These are phyloP conservation scores for Terrapene triunguis DNA, from an alignment of 2,113 vertebrate genomes.

Conservation along the genomic window DNA sequence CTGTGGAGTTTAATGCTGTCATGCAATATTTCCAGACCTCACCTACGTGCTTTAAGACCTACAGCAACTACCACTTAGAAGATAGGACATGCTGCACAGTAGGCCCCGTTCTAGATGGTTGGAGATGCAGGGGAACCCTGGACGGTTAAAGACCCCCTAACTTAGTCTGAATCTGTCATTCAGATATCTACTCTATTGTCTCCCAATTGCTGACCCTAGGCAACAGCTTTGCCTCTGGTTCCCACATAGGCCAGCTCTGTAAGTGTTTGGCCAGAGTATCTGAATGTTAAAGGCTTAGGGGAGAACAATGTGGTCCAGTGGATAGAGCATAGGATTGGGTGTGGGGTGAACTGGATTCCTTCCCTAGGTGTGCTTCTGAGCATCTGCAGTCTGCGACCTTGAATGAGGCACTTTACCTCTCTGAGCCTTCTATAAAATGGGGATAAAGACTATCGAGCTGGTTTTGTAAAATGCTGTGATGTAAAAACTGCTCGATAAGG, in stretches of 20 bases:
- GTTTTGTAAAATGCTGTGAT: not conserved
- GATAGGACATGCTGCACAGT: not conserved
- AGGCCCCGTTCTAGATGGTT: not conserved
- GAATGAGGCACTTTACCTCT: not conserved
- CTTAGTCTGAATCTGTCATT: not conserved
- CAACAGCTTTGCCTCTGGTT: not conserved
- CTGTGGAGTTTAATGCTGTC: not conserved
- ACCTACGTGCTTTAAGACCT: not conserved
- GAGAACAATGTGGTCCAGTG: not conserved
- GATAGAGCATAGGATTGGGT: not conserved
- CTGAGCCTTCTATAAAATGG: too few species aligned
- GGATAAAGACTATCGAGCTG: not conserved
- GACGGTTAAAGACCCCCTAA: not conserved
- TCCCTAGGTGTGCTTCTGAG: too few species aligned
- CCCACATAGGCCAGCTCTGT: not conserved
- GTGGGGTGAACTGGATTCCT: not conserved
- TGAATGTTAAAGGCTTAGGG: not conserved
- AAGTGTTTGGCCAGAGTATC: not conserved
- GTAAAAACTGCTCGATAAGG: not conserved
- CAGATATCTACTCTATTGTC: not conserved
- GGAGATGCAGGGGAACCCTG: not conserved
- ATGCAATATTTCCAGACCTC: accelerated
- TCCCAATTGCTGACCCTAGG: slow-evolving; percentile 4
- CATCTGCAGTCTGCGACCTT: not conserved
- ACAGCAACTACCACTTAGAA: not conserved